Evolutionary conservation across 2,888 invertebrate species (phyloP), one percentile per base, ranked within the genome.

Genomic region (Saturnia pavonia): DNA sequence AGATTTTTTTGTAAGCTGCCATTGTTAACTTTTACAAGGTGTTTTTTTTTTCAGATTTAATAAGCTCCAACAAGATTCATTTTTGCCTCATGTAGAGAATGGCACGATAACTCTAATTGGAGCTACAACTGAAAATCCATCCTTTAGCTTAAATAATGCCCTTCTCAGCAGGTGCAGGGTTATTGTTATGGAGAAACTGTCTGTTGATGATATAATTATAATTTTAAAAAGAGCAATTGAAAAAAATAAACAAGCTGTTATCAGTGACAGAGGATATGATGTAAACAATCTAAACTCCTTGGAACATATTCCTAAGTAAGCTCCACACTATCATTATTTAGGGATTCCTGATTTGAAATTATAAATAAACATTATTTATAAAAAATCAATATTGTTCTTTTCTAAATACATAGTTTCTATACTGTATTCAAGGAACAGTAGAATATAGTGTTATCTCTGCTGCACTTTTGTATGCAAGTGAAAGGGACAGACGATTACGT

Each of bases 61-160:
- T 86, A 97, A 97, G 89, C 89, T 95, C 40, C 97, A 97, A 81
- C 97, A 98, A 91, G 97, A 98, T 85, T 95, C 96, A 69, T 97
- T 97, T 87, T 86, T 97, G 72, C 96, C 97, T 4, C 96, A 97
- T 86, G 96, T 97, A 22, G 97, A 97, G 87, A 96, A 95, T 86
- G 97, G 97, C 0, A 96, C 96, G 42, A 96, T 98, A 54, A 96
- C 95, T 65, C 88, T 97, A 72, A 95, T 98, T 72, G 97, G 97
- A 43, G 97, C 97, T 0, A 98, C 97, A 0, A 98, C 97, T 57
- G 97, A 97, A 87, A 97, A 97, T 88, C 97, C 97, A n/a, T 97
- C 97, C 0, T 97, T 97, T 85, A 96, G 96, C 80, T 94, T 97
- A 68, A 97, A 97, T 88, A 96, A 95, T 76, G 97, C 97, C 0